These are phyloP conservation scores for Acanthaster planci DNA, from an alignment of 35 echinoderm and acorn worm species.

Conservation along the genomic window DNA sequence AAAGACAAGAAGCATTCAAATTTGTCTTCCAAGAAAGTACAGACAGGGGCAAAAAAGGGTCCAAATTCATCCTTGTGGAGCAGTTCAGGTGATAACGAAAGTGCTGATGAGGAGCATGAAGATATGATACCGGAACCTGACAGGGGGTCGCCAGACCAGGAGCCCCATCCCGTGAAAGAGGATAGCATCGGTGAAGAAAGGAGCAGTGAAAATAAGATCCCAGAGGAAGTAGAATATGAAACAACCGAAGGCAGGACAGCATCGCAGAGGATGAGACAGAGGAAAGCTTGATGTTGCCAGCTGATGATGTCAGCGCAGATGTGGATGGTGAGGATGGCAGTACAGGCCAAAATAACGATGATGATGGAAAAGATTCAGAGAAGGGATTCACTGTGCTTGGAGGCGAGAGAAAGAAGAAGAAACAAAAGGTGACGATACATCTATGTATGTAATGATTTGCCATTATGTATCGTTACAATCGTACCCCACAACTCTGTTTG, in stretches of 20 bases:
- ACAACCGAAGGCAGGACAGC: background rate
- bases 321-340: background rate
- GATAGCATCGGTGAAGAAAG: background rate
- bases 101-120: no score
- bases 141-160: no score
- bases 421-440: slow-evolving; percentile 72
- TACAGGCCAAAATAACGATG: background rate
- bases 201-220: background rate
- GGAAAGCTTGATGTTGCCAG: no score
- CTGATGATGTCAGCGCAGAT: slow-evolving; percentile 11
- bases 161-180: no score
- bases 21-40: no score
- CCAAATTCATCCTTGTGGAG: no score
- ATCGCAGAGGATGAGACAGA: no score
- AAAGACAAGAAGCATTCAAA: background rate
- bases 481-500: background rate
- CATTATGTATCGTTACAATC: background rate
- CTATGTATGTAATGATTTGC: background rate
- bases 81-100: no score
- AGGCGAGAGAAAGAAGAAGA: slow-evolving; percentile 43
- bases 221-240: slow-evolving; percentile 25
- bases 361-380: slow-evolving; percentile 32
- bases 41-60: no score
- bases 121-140: no score
- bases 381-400: slow-evolving; percentile 58